phyloP scores from a whole-genome alignment of 2,797 vertebrate species.

The Halcyon chelicuti region DNA sequence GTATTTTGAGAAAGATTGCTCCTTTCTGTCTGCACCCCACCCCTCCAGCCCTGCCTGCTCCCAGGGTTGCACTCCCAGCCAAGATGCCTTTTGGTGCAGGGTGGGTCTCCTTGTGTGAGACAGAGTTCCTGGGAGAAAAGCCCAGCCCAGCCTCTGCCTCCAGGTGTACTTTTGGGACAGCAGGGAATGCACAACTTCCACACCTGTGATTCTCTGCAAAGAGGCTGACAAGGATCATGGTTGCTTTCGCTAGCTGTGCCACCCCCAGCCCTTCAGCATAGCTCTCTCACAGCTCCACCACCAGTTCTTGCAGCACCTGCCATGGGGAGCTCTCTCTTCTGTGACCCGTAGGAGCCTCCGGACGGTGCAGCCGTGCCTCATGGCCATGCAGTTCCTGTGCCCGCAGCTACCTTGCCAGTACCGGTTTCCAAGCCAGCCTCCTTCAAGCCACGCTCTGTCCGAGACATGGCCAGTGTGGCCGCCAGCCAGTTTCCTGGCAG shows the following conservation, averaged over 20 bases:
- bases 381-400: neutral
- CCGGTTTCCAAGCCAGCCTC: neutral
- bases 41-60: neutral
- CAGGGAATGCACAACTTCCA: neutral
- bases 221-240: neutral
- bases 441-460: neutral
- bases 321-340: neutral
- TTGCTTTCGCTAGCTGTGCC: fast-evolving
- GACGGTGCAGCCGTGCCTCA: neutral
- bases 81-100: neutral
- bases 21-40: slow-evolving; percentile 57
- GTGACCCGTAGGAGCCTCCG: neutral
- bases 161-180: neutral
- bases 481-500: neutral
- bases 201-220: neutral
- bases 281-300: neutral
- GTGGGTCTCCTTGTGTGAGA: neutral
- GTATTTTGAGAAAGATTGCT: slow-evolving; percentile 65
- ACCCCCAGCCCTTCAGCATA: neutral
- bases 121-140: neutral
- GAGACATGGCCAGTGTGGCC: fast-evolving
- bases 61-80: neutral
- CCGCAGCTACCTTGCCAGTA: neutral
- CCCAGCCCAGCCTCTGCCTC: neutral
- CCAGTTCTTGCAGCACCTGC: neutral